Base-by-base conservation (phyloP, 2,113 vertebrate species). In the Antennarius striatus region DNA sequence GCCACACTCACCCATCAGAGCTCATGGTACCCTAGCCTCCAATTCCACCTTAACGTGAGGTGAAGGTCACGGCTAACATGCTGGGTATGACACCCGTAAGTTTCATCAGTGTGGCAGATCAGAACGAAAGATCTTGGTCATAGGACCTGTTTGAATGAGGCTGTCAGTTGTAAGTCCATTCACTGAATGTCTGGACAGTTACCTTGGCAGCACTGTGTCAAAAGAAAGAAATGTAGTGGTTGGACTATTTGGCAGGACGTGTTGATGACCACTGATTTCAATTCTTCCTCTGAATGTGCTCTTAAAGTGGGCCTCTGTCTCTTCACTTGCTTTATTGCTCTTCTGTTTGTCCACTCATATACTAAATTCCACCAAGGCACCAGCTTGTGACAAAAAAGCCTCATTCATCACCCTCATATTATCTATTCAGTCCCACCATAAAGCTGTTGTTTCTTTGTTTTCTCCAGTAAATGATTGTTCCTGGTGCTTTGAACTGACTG, bases 271-370 rank as follows among this genome's bases (percentile, higher is more conserved):
- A 55, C 62, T 77, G 78, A 77, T 80, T 65, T 16, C 36, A 70
- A 73, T 77, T 73, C 82, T 75, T 84, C 79, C 74, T 52, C 80
- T 67, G 28, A 78, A 55, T 82, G 78, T 61, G 79, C 79, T 72
- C 60, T 69, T 10, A 43, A 56, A 80, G 79, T 56, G 77, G 71
- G 76, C 32, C 63, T 4, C 15, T 59, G 74, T 50, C 52, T 61
- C 9, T 3, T n/a, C 64, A 12, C 6, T 2, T 13, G 29, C 28
- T 82, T 84, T 77, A 78, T 52, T 67, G 71, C 47, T 65, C 8
- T 12, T 4, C 47, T 72, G 69, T 77, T 85, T 84, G 79, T 67
- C 81, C 59, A 16, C 56, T 57, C 56, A 73, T 59, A 46, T 14
- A 62, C 63, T 53, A 63, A 75, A 76, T 43, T 68, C 63, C 80